Evolutionary conservation across 2,113 vertebrate genomes (phyloP).

Genomic region (Pituophis catenifer): DNA sequence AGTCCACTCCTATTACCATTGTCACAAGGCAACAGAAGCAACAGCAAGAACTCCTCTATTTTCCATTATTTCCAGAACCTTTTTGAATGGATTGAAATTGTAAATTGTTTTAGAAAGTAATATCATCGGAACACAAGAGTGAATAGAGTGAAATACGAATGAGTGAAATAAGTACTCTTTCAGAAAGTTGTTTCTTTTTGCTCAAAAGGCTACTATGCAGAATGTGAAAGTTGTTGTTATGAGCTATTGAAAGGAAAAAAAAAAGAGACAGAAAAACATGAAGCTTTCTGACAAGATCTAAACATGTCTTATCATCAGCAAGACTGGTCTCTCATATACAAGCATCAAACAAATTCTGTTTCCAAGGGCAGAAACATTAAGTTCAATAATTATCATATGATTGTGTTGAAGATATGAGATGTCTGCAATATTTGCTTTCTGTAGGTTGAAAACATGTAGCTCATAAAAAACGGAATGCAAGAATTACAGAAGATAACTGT

Average conservation of each 20-base stretch:
- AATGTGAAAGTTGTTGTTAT: neutral
- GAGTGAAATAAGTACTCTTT: neutral
- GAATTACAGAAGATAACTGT: neutral
- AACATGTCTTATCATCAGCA: neutral
- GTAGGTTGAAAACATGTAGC: neutral
- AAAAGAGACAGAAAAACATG: neutral
- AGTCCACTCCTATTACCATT: neutral
- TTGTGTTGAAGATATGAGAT: neutral
- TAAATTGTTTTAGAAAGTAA: neutral
- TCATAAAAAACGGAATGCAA: neutral
- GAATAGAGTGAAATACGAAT: neutral
- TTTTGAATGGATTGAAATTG: neutral
- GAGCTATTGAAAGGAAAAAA: neutral
- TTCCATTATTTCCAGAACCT: neutral
- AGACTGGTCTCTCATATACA: neutral
- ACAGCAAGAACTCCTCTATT: neutral
- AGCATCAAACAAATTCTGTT: neutral
- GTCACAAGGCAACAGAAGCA: neutral
- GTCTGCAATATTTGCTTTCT: neutral
- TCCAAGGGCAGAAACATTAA: neutral
- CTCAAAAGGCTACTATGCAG: neutral
- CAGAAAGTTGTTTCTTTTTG: neutral
- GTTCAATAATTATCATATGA: neutral
- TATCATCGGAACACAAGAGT: neutral
- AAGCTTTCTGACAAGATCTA: neutral